Evolutionary conservation across 2,797 vertebrate genomes (phyloP).

Genomic region (Phrynocephalus guinanensis): DNA sequence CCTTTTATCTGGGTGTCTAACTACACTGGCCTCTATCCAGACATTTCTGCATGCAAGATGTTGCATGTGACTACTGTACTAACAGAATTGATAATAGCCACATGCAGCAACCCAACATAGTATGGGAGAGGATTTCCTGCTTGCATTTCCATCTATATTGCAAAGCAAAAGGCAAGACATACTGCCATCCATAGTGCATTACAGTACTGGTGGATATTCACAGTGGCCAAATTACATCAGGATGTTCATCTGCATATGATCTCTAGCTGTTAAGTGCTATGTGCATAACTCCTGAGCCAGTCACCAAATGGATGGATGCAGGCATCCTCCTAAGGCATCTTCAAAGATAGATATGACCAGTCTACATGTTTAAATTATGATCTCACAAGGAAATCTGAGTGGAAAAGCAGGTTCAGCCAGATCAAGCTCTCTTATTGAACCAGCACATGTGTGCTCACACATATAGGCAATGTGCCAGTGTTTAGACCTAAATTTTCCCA

Average conservation of each 20-base stretch:
- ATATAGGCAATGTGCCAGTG: neutral
- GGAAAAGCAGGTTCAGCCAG: neutral
- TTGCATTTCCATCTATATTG: neutral
- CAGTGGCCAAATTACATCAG: slow-evolving; percentile 4
- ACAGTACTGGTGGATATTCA: neutral
- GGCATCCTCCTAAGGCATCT: neutral
- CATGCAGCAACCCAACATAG: neutral
- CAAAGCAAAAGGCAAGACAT: neutral
- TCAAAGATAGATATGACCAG: neutral
- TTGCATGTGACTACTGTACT: neutral
- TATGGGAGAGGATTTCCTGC: neutral
- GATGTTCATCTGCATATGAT: neutral
- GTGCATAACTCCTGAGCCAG: neutral
- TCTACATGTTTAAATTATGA: neutral
- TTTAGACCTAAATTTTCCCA: neutral
- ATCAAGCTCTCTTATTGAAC: neutral
- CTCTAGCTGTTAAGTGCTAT: neutral
- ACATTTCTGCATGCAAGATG: slow-evolving; percentile 2
- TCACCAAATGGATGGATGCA: too few species aligned
- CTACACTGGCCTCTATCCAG: neutral
- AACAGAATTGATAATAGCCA: neutral
- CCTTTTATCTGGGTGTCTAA: slow-evolving; percentile 24
- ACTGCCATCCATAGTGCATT: neutral
- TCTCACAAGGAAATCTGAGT: neutral
- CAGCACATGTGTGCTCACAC: neutral